Evolutionary conservation across 2,113 vertebrate genomes (phyloP), one percentile per base, ranked within the genome.

Genomic region (Potamarius usumacintae): DNA sequence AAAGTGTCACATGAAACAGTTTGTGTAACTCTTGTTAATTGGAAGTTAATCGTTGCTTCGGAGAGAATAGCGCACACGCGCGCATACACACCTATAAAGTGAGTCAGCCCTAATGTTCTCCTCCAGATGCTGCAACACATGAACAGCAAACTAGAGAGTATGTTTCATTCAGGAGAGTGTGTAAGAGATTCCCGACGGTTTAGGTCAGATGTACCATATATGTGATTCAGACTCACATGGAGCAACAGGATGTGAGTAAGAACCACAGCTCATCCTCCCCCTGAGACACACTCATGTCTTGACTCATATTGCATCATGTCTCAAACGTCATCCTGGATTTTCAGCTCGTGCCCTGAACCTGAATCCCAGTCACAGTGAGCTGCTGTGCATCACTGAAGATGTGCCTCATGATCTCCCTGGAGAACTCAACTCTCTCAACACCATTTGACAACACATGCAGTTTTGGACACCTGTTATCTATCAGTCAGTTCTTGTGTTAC

Each of bases 201-300:
- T 25, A 60, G 30, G 48, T 89, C 80, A 77, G 63, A 82, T 58
- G 22, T 83, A 30, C 62, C 65, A 69, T 71, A 69, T 50, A 77
- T 57, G 71, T 65, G 65, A 60, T 74, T 88, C 57, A 82, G 84
- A 58, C 20, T 86, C 78, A 82, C 14, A 82, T 69, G 53, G 48
- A 55, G 18, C 50, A 12, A n/a, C 11, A 76, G 20, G 42, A 76
- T 10, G 0, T 25, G 48, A 77, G 72, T 22, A 76, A 22, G 18
- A 50, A 5, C 25, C 20, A 50, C 42, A 76, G 25, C 48, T 52
- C 22, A 25, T 76, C 48, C 10, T 25, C 72, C 52, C 72, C 1
- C 22, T 15, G 74, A n/a, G 74, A 77, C 48, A n/a, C 10, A 52
- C 22, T 77, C 74, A n/a, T n/a, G 48, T 22, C 74, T n/a, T 11